phyloP scores from a whole-genome alignment of 1,140 invertebrate species.

The Pseudomyrmex flavicornis region DNA sequence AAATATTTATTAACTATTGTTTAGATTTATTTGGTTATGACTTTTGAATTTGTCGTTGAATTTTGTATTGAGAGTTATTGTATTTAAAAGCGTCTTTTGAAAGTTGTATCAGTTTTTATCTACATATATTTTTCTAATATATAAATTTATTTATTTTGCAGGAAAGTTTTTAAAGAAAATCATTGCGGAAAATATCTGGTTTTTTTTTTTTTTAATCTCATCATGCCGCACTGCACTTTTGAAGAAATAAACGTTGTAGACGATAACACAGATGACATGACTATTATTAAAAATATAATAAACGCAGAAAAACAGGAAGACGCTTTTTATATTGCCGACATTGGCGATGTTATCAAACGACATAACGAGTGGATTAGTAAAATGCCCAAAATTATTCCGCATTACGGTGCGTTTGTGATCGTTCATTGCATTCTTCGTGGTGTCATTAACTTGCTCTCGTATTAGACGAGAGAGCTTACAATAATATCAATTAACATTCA shows the following conservation, averaged over 20 bases:
- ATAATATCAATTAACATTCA: no score
- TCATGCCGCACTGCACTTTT: neutral
- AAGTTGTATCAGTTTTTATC: no score
- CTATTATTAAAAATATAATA: slow-evolving; percentile 78
- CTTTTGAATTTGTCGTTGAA: no score
- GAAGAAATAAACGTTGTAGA: slow-evolving; percentile 69
- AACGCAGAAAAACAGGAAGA: slow-evolving; percentile 85
- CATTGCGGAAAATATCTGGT: neutral
- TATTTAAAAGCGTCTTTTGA: no score
- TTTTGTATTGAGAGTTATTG: no score
- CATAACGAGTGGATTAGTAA: slow-evolving; percentile 87
- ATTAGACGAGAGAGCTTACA: slow-evolving; percentile 77
- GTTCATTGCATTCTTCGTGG: slow-evolving; percentile 31
- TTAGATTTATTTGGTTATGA: no score
- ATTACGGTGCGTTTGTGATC: slow-evolving; percentile 84
- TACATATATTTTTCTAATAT: no score
- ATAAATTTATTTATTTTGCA: neutral
- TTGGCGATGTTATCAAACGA: slow-evolving; percentile 87
- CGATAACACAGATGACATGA: slow-evolving; percentile 72
- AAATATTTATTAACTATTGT: no score
- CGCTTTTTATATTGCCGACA: slow-evolving; percentile 89
- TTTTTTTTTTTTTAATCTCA: neutral
- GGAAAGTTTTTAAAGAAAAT: neutral
- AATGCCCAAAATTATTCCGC: slow-evolving; percentile 89
- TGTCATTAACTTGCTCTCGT: slow-evolving; percentile 51